Evolutionary conservation across 2,888 invertebrate genomes (phyloP).

Genomic region (Cerastis leucographa): DNA sequence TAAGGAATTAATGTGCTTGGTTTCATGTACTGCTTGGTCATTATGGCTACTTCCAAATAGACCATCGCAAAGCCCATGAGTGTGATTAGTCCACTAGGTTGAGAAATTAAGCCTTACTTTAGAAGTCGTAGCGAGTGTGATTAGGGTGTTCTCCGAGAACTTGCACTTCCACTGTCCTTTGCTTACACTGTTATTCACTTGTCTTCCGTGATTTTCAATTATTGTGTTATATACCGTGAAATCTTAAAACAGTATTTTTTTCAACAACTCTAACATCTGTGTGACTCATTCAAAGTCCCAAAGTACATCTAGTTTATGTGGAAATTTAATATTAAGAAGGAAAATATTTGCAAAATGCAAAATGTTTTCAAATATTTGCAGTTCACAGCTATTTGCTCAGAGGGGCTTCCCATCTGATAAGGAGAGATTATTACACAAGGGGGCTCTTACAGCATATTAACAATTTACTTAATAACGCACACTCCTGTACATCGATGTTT

Average conservation of each 20-base stretch:
- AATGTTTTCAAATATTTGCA: constrained; percentile 45
- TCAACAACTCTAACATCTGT: neutral
- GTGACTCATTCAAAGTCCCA: neutral
- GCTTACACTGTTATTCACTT: no score
- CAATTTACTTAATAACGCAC: neutral
- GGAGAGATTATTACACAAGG: constrained; percentile 32
- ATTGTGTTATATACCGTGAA: no score
- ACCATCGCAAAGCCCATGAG: neutral
- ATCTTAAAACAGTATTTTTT: neutral
- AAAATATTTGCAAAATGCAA: constrained; percentile 27
- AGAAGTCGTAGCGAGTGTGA: no score
- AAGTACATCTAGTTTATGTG: neutral
- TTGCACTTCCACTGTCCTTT: no score
- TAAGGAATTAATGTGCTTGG: constrained; percentile 5
- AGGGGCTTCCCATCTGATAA: constrained; percentile 41
- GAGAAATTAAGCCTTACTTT: neutral
- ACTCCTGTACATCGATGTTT: neutral
- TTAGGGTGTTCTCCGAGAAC: no score
- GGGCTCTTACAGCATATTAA: neutral
- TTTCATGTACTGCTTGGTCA: neutral
- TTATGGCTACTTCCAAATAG: neutral
- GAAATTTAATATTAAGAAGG: neutral
- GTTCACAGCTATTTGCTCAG: constrained; percentile 25
- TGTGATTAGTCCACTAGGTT: neutral
- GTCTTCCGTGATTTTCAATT: no score